Evolutionary conservation across 64 coral and sea anemone genomes (phyloP), one percentile per base, ranked within the genome.

Genomic region (Pachyseris speciosa): DNA sequence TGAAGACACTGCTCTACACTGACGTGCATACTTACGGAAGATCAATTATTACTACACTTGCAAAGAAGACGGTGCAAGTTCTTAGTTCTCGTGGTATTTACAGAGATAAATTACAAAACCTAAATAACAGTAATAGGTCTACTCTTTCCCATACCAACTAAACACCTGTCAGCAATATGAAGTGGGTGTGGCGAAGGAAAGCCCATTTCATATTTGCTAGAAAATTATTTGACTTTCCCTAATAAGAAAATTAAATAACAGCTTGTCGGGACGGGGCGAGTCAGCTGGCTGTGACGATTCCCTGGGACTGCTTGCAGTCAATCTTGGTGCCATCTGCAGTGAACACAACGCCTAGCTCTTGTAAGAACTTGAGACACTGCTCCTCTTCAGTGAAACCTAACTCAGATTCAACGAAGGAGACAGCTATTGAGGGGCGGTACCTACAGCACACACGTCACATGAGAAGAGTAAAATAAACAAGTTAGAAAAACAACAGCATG

Each of bases 391-490:
- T 83, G 75, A 92, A 92, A 92, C 89, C 89, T 92, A 92, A 83
- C 80, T 92, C 89, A 49, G 79, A 92, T 92, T 92, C 78, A 85
- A 92, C 75, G 80, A 92, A 92, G 89, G 89, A 75, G 69, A 84
- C 68, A 33, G 89, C 65, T 83, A 92, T 42, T 43, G 89, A 43
- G 63, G 89, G 89, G 28, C 89, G 89, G 68, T 92, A 92, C 45
- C 89, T 92, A 84, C 67, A 28, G 44, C 64, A 51, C 10, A 84
- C 36, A 44, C 33, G 75, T 47, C 75, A 52, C 38, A 15, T 40
- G 33, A 81, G 19, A 17, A 37, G 48, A 79, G 73, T 30, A 81
- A 33, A 17, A 81, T 7, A 9, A 81, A 53, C 41, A 90, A 80
- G 88, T 90, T 81, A 90, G 88, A 55, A 78, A 6, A 24, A 11